Conservation (phyloP, 2,888 invertebrate genomes). For the Drosophila austrosaltans region DNA sequence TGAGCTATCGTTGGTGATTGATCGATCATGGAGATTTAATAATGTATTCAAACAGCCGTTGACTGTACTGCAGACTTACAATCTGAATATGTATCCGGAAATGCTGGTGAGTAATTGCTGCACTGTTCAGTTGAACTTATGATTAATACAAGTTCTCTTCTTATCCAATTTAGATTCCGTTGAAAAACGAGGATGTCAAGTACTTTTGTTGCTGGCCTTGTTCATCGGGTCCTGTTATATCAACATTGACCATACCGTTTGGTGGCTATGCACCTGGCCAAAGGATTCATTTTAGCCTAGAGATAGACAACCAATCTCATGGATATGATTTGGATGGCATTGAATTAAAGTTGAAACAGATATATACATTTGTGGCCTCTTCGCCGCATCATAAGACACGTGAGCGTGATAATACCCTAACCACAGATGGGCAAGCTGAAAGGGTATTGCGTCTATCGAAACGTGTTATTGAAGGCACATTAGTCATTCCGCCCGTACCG, state of each 20-base stretch:
- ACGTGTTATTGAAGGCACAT: conserved; percentile 49
- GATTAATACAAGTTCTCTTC: not conserved
- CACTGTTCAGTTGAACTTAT: not conserved
- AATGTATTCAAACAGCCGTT: conserved; percentile 83
- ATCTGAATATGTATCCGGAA: conserved; percentile 89
- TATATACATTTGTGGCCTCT: conserved; percentile 53
- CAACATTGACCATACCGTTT: conserved; percentile 84
- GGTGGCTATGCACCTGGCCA: conserved; percentile 90
- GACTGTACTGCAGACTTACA: conserved; percentile 89
- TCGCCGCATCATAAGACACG: conserved; percentile 46
- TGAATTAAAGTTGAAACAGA: conserved; percentile 52
- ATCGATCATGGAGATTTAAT: conserved; percentile 91
- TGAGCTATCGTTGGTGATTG: conserved; percentile 88
- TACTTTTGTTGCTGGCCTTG: conserved; percentile 74
- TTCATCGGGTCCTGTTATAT: conserved; percentile 56
- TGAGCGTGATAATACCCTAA: conserved; percentile 38
- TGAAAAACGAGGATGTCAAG: conserved; percentile 55
- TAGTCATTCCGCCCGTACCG: conserved; percentile 65
- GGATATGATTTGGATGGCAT: conserved; percentile 61
- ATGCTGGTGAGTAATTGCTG: conserved; percentile 85
- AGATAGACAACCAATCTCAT: conserved; percentile 89
- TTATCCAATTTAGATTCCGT: conserved; percentile 42
- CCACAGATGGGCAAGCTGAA: conserved; percentile 36
- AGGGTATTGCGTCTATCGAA: conserved; percentile 58
- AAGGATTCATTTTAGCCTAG: conserved; percentile 86